Evolutionary conservation across 2,797 vertebrate species (phyloP).

Genomic region (Psittacula derbiana): DNA sequence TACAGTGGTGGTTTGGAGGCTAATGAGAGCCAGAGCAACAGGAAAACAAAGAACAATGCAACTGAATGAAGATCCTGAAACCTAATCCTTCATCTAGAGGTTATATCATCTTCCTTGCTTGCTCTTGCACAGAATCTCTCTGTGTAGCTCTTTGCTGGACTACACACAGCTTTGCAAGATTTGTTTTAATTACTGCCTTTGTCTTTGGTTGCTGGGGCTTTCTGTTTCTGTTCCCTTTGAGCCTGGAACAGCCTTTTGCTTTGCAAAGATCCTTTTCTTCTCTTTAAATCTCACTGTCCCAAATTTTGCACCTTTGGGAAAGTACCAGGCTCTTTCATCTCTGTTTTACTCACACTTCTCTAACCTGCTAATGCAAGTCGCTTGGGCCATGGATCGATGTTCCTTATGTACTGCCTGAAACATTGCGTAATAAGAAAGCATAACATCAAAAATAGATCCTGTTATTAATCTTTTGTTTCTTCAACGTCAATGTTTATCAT

Average conservation of each 20-base stretch:
- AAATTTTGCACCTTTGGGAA: background rate
- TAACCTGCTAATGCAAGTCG: background rate
- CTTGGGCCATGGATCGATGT: accelerated
- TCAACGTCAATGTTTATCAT: background rate
- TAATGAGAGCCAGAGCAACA: background rate
- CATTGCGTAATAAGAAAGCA: background rate
- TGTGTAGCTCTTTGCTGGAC: background rate
- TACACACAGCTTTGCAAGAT: background rate
- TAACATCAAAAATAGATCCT: background rate
- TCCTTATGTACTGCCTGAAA: background rate
- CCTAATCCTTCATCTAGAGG: background rate
- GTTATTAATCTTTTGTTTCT: background rate
- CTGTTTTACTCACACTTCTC: background rate
- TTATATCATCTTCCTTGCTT: background rate
- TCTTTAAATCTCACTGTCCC: background rate
- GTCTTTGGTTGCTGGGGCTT: background rate
- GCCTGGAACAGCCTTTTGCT: background rate
- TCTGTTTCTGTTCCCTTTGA: background rate
- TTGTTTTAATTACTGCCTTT: background rate
- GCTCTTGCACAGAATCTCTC: background rate
- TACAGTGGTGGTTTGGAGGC: background rate
- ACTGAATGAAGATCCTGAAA: background rate
- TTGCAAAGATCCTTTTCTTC: background rate
- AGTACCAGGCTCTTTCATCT: background rate
- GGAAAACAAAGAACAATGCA: background rate